Conservation (phyloP, 2,797 vertebrate species). For the Pangasius djambal region DNA sequence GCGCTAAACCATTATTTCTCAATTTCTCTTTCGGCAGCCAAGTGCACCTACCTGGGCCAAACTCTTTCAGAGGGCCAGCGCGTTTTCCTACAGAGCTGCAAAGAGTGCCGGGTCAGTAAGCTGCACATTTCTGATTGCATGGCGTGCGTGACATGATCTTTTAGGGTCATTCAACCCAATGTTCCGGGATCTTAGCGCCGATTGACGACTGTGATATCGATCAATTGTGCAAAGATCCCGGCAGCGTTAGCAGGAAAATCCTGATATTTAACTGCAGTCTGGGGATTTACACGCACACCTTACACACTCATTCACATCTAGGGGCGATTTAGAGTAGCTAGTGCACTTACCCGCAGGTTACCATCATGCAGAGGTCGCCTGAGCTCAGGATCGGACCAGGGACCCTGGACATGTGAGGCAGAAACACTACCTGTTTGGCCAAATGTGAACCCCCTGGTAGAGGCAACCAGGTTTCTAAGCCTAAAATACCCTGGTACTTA, state of each 20-base stretch:
- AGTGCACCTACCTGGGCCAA: constrained; percentile 87
- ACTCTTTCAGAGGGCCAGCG: constrained; percentile 87
- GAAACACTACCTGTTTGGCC: neutral
- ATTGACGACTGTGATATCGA: neutral
- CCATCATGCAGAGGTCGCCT: too few relatives aligned
- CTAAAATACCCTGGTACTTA: neutral
- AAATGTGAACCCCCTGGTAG: neutral
- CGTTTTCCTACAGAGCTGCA: constrained; percentile 85
- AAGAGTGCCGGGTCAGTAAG: constrained; percentile 87
- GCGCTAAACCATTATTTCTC: neutral
- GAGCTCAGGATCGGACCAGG: neutral
- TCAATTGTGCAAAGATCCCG: neutral
- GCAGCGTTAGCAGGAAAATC: neutral
- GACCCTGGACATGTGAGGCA: neutral
- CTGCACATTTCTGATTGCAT: neutral
- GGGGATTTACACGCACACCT: neutral
- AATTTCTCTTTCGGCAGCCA: constrained; percentile 74
- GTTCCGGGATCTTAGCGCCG: neutral
- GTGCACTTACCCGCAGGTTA: neutral
- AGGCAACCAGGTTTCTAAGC: neutral
- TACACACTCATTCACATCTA: neutral
- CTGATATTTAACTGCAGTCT: neutral
- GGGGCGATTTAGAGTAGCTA: too few relatives aligned
- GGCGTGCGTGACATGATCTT: constrained; percentile 1
- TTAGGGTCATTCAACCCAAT: constrained; percentile 61